These are phyloP conservation scores for Melanargia galathea DNA, from an alignment of 2,888 invertebrate species.

Conservation along the genomic window DNA sequence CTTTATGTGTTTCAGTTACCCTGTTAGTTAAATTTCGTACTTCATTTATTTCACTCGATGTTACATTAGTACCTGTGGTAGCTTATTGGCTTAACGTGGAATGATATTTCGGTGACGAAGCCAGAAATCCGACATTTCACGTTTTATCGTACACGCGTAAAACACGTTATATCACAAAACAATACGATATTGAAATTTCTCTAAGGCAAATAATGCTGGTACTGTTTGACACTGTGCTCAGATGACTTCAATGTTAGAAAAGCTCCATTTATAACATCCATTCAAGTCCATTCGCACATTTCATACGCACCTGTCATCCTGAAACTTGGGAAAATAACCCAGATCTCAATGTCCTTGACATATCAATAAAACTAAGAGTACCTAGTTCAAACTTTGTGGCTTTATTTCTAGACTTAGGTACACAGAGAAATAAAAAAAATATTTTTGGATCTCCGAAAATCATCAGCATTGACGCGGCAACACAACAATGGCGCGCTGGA, in stretches of 20 bases:
- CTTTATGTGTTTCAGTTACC: conserved; percentile 27
- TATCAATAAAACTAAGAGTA: not conserved
- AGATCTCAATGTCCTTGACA: not conserved
- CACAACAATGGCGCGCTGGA: not conserved
- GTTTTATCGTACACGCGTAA: not conserved
- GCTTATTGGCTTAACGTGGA: conserved; percentile 17
- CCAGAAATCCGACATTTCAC: not conserved
- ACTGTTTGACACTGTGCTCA: not conserved
- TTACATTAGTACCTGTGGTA: conserved; percentile 18
- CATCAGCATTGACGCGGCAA: not conserved
- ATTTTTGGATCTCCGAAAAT: not conserved
- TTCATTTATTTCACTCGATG: conserved; percentile 20
- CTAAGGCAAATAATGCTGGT: not conserved
- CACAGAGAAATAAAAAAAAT: not conserved
- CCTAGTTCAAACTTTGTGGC: not conserved
- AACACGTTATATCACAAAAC: not conserved
- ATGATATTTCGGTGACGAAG: not conserved
- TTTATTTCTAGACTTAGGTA: not conserved
- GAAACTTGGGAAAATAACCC: not conserved
- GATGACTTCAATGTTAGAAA: not conserved
- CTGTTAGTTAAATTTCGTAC: conserved; percentile 24
- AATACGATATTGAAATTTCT: not conserved
- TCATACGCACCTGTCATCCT: not conserved
- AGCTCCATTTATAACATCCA: not conserved
- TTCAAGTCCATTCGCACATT: not conserved